Conservation (phyloP, 2,888 invertebrate genomes). For the Cynaeus angustus region DNA sequence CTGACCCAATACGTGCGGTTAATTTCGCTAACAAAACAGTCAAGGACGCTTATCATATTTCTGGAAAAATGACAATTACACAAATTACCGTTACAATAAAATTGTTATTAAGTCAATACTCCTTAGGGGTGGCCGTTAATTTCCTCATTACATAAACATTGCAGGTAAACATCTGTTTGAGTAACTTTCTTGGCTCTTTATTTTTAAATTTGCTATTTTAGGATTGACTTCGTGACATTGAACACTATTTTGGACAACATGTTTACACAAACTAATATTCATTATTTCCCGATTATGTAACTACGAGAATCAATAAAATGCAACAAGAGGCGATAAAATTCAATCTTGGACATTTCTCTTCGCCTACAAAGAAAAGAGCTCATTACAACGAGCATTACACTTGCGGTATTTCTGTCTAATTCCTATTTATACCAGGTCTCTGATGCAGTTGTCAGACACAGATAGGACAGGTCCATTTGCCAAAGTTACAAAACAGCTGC, state of each 20-base stretch:
- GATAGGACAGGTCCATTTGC: slow-evolving; percentile 46
- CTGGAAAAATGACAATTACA: too few species aligned
- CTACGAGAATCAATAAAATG: too few species aligned
- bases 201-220: slow-evolving; percentile 50
- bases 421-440: slow-evolving; percentile 40
- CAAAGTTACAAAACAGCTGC: slow-evolving; percentile 53
- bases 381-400: too few species aligned
- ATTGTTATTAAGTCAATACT: neutral
- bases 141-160: slow-evolving; percentile 32
- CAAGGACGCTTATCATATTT: slow-evolving; percentile 43
- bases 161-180: slow-evolving; percentile 36
- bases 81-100: neutral
- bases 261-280: slow-evolving; percentile 30
- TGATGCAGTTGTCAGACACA: slow-evolving; percentile 49
- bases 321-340: too few species aligned
- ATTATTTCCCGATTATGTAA: slow-evolving; percentile 15
- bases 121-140: neutral
- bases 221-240: slow-evolving; percentile 48
- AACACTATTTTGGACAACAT: slow-evolving; percentile 40
- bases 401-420: slow-evolving; percentile 28
- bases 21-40: slow-evolving; percentile 38
- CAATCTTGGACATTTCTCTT: too few species aligned
- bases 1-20: slow-evolving; percentile 48
- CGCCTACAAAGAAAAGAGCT: too few species aligned
- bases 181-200: slow-evolving; percentile 33